Conservation (phyloP, 2,797 vertebrate species). For the Peromyscus melanophrys region DNA sequence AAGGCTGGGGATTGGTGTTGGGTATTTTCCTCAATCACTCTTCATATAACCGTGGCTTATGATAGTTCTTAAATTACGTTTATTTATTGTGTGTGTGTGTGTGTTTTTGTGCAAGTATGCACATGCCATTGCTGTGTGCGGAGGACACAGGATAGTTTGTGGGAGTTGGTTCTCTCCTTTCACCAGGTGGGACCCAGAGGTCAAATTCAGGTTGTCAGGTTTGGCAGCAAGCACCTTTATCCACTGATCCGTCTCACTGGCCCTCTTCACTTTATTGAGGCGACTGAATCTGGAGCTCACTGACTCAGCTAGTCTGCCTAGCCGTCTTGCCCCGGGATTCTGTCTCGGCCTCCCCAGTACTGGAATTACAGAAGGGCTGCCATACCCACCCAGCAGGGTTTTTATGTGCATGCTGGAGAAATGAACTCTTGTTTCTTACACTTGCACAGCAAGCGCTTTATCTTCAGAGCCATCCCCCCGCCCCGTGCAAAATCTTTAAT, state of each 20-base stretch:
- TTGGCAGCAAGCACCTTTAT: neutral
- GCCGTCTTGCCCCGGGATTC: neutral
- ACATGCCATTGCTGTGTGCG: neutral
- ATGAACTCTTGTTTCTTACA: neutral
- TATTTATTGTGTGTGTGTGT: neutral
- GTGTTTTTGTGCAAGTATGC: neutral
- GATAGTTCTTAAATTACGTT: neutral
- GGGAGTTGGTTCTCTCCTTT: neutral
- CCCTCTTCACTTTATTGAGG: neutral
- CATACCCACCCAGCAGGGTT: no score
- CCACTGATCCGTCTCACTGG: neutral
- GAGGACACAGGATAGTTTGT: neutral
- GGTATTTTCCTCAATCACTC: neutral
- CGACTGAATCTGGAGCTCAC: neutral
- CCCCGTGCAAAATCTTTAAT: neutral
- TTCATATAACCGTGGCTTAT: neutral
- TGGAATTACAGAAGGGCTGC: neutral
- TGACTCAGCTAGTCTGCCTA: neutral
- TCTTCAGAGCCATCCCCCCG: neutral
- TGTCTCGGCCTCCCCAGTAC: neutral
- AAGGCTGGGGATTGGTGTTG: neutral
- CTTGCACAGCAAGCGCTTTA: neutral
- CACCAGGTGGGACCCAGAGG: neutral
- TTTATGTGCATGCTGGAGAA: neutral
- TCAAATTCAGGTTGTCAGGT: neutral